A percentile compares a stretch with the other conserved stretches of the same genome.
phyloP scores from a whole-genome alignment of 2,888 invertebrate genomes.

The Drosophila vallismaia region DNA sequence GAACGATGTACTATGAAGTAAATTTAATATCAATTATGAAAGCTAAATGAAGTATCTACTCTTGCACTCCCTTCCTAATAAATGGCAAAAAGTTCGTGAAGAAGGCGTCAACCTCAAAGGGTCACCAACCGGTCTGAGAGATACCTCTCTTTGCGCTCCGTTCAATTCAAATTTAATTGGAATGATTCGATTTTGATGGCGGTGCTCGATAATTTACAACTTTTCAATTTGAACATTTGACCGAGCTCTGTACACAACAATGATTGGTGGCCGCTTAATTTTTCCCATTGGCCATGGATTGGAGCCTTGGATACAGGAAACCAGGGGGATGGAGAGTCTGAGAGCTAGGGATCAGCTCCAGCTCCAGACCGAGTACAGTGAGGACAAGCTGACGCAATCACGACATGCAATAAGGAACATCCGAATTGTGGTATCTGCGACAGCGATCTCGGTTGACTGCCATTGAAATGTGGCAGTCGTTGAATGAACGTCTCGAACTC shows the following conservation, averaged over 20 bases:
- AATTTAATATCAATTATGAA: no score
- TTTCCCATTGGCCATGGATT: constrained; percentile 37
- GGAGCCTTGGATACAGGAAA: constrained; percentile 19
- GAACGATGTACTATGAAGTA: background rate
- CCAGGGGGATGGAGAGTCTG: background rate
- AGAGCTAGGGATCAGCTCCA: constrained; percentile 51
- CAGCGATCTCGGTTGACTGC: constrained; percentile 58
- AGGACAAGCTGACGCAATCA: constrained; percentile 76
- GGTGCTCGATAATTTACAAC: constrained; percentile 72
- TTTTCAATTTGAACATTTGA: constrained; percentile 75
- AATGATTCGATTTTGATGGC: constrained; percentile 78
- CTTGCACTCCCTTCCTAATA: no score
- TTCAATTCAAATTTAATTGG: constrained; percentile 84
- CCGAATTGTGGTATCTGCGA: constrained; percentile 64
- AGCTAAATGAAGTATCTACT: no score
- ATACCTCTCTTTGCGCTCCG: constrained; percentile 14
- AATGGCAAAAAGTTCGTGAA: no score
- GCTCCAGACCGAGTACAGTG: constrained; percentile 49
- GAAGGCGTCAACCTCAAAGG: background rate
- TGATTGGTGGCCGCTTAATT: constrained; percentile 83
- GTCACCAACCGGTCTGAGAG: background rate
- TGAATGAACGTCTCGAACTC: constrained; percentile 37
- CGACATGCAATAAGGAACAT: constrained; percentile 78
- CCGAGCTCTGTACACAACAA: constrained; percentile 69
- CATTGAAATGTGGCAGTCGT: constrained; percentile 51